A percentile compares a stretch with the other conserved stretches of the same genome.
These are phyloP conservation scores for Avahi laniger DNA, from an alignment of 2,797 vertebrate genomes.

Conservation along the genomic window DNA sequence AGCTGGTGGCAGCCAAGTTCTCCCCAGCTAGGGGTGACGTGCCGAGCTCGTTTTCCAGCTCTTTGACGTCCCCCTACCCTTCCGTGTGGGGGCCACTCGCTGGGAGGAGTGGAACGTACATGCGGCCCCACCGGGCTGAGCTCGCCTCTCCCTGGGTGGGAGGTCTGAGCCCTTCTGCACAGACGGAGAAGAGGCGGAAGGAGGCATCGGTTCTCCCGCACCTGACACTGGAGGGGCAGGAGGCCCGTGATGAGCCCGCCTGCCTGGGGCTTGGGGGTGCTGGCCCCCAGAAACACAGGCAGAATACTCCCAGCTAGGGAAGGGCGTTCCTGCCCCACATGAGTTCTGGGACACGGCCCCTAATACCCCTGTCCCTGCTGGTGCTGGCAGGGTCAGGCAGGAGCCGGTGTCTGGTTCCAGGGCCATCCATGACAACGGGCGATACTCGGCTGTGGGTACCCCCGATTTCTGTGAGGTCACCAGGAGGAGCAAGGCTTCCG, in stretches of 20 bases:
- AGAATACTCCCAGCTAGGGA: neutral
- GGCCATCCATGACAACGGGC: too few relatives aligned
- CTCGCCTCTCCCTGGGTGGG: neutral
- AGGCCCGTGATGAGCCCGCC: accelerated
- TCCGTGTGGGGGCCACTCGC: accelerated
- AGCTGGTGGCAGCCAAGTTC: neutral
- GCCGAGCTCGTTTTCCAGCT: neutral
- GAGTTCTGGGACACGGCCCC: neutral
- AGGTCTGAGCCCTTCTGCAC: neutral
- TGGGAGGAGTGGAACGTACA: accelerated
- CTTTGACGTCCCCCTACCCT: neutral
- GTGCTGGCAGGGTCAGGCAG: neutral
- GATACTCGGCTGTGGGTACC: neutral
- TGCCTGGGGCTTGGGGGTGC: neutral
- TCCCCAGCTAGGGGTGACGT: accelerated
- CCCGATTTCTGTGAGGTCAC: accelerated
- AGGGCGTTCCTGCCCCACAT: too few relatives aligned
- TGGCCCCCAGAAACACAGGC: neutral
- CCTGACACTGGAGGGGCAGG: neutral
- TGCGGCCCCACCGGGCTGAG: neutral
- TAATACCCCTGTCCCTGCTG: accelerated
- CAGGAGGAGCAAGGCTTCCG: neutral
- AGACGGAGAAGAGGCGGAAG: neutral
- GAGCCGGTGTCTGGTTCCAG: neutral
- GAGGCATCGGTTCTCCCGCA: neutral